Percentiles rank a stretch among this genome's conserved stretches.
phyloP scores from a whole-genome alignment of 2,113 vertebrate genomes.

The Pachyramphus minor region DNA sequence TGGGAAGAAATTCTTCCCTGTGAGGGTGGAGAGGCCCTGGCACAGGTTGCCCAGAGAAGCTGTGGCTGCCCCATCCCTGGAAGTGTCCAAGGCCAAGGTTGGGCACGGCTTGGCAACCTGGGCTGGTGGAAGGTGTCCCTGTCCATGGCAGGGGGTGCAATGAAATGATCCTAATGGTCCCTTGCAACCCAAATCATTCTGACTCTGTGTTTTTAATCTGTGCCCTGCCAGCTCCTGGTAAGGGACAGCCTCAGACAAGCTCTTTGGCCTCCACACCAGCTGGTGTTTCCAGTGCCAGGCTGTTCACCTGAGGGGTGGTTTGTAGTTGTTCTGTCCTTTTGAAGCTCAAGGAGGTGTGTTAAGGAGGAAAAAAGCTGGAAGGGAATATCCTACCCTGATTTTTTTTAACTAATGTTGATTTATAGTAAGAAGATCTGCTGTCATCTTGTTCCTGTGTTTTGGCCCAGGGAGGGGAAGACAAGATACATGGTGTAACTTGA shows the following conservation, averaged over 20 bases:
- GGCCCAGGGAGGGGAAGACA: not conserved
- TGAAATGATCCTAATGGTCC: not conserved
- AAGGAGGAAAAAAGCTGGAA: not conserved
- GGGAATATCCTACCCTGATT: not conserved
- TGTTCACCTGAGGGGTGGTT: not conserved
- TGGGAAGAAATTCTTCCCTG: not conserved
- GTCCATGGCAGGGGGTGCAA: not conserved
- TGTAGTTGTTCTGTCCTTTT: not conserved
- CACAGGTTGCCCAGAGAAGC: not conserved
- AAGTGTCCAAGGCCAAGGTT: not conserved
- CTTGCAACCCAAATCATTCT: not conserved
- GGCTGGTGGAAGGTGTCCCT: not conserved
- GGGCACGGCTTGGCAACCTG: not conserved
- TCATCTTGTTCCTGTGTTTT: not conserved
- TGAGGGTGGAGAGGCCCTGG: not conserved
- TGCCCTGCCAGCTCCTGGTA: not conserved
- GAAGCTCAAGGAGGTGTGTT: not conserved
- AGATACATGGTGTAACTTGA: accelerated
- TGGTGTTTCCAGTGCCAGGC: not conserved
- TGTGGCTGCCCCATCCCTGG: not conserved
- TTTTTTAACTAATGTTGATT: not conserved
- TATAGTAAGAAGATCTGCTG: not conserved
- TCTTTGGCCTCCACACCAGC: not conserved
- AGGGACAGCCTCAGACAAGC: accelerated
- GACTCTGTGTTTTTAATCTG: not conserved